phyloP scores from a whole-genome alignment of 2,113 vertebrate genomes.

The Zosterops borbonicus region DNA sequence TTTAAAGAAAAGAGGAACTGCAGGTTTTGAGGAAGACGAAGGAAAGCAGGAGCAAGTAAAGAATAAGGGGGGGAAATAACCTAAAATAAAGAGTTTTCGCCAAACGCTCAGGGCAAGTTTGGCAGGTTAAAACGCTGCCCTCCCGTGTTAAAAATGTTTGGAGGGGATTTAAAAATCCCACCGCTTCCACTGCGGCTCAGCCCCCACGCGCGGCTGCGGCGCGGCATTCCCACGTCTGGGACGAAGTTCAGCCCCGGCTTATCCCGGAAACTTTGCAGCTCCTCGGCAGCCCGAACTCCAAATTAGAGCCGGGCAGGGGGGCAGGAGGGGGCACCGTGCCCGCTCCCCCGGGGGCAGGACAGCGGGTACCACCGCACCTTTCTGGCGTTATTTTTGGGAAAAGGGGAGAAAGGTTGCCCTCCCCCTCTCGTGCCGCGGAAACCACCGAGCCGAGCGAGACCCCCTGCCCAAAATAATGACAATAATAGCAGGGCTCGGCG shows the following conservation, averaged over 20 bases:
- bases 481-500: neutral
- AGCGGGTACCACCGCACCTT: rapidly evolving
- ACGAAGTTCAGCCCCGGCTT: neutral
- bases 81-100: neutral
- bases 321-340: neutral
- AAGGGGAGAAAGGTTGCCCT: neutral
- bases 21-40: neutral
- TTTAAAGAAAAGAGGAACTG: neutral
- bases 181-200: neutral
- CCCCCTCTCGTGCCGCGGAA: neutral
- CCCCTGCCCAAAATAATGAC: rapidly evolving
- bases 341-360: neutral
- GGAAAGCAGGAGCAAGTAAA: neutral
- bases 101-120: rapidly evolving
- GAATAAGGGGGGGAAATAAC: rapidly evolving
- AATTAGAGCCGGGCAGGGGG: rapidly evolving
- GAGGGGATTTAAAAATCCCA: neutral
- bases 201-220: neutral
- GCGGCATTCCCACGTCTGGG: neutral
- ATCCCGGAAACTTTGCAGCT: constrained; percentile 8
- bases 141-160: rapidly evolving
- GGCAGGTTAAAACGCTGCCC: neutral
- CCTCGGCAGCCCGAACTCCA: neutral
- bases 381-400: rapidly evolving
- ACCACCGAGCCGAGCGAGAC: neutral